Base-by-base conservation (phyloP, 2,888 invertebrate genomes). In the Drosophila neoperkinsi region DNA sequence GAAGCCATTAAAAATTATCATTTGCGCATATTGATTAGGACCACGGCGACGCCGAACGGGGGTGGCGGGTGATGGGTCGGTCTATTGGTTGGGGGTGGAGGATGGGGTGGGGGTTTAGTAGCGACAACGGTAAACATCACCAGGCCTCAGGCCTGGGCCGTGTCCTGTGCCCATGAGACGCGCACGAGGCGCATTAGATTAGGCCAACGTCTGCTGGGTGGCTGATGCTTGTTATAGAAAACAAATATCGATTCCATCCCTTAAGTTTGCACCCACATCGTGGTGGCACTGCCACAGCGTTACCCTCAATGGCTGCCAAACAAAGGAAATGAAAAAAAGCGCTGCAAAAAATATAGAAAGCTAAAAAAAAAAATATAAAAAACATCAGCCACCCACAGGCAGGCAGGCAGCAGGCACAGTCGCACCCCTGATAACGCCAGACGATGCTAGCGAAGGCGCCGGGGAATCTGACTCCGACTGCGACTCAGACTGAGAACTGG, bases 1-100 rank as follows among this genome's bases (percentile, higher is more conserved):
- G 85, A 91, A 91, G 87, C 91, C 91, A 91, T 91, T 91, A 87
- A 87, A 91, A 91, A 84, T 90, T 91, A 91, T 90, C 88, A 91
- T 88, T 86, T 84, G 82, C 79, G 81, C 91, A 86, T 88, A 90
- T 90, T 90, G 84, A 90, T 85, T 88, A 84, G 84, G 73, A 67
- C 61, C 33, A 58, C 55, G 58, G 49, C 36, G 60, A 36, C 36
- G 53, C 21, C 11, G 41, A 7, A 43, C 21, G 50, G 30, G n/a
- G 38, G 41, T 34, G 57, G 33, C 16, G 6, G 43, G 36, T 38
- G 46, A 2, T 36, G 55, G 25, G 25, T 36, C 25, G 46, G 46
- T 46, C 4, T 46, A 25, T 46, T 55, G 36, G 55, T 25, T 36
- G 55, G n/a, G 28, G 25, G 38, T 30, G 41, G 33, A 18, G 25